These are phyloP conservation scores for Amphiprion percula DNA, from an alignment of 2,113 vertebrate genomes.

Conservation along the genomic window DNA sequence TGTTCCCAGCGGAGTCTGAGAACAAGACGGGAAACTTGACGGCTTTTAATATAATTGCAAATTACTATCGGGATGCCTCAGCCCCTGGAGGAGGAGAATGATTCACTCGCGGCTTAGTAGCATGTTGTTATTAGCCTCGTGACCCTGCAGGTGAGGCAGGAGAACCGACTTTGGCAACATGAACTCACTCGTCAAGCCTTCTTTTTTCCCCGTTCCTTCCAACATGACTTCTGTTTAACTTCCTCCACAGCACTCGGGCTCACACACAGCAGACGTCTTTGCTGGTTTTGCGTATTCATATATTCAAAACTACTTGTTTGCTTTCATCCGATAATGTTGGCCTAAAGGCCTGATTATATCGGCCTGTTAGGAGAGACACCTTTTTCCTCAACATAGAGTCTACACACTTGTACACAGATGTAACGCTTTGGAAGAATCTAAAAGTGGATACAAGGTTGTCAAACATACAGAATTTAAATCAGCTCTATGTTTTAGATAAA, in stretches of 20 bases:
- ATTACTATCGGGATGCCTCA: conserved; percentile 40
- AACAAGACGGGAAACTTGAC: conserved; percentile 1
- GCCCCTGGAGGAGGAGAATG: conserved; percentile 43
- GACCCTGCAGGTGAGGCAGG: conserved; percentile 26
- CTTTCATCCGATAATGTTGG: conserved; percentile 2
- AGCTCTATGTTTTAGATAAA: neutral
- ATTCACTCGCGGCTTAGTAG: conserved; percentile 26
- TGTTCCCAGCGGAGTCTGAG: neutral
- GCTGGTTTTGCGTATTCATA: conserved; percentile 27
- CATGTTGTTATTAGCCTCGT: conserved; percentile 47
- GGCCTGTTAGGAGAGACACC: neutral
- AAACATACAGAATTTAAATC: neutral
- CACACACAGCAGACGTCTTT: neutral
- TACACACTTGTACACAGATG: neutral
- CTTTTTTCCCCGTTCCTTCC: neutral
- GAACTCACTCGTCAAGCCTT: neutral
- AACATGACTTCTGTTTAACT: neutral
- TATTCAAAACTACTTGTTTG: conserved; percentile 43
- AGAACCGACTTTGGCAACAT: conserved; percentile 5
- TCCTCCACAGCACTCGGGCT: neutral
- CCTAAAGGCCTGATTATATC: conserved; percentile 7
- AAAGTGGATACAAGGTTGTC: neutral
- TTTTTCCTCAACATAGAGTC: too few relatives aligned
- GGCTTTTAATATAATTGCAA: conserved; percentile 61
- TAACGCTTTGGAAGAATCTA: neutral